These are phyloP conservation scores for Agrotis exclamationis DNA, from an alignment of 2,888 invertebrate species.

Conservation along the genomic window DNA sequence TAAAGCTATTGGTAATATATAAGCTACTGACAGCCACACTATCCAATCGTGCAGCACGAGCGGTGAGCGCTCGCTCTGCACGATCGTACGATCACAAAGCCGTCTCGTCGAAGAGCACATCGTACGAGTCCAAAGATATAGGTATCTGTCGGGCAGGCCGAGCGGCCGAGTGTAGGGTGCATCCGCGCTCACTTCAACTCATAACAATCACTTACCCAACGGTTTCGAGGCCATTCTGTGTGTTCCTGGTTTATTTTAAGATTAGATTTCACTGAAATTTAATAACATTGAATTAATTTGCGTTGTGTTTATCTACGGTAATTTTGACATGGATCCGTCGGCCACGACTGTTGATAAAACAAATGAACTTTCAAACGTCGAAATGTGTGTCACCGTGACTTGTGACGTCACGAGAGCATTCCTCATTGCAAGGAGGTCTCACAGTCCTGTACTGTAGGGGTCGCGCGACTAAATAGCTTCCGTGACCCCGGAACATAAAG, in stretches of 20 bases:
- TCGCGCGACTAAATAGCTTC: no score
- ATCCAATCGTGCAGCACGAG: no score
- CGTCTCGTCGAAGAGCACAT: no score
- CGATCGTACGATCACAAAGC: no score
- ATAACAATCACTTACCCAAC: constrained; percentile 72
- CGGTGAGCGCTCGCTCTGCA: no score
- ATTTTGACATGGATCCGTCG: constrained; percentile 73
- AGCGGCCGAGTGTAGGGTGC: background rate
- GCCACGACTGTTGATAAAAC: constrained; percentile 68
- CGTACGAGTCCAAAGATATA: no score
- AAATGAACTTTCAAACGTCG: constrained; percentile 69
- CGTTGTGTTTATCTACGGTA: constrained; percentile 60
- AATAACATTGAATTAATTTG: constrained; percentile 66
- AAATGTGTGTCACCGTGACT: constrained; percentile 31
- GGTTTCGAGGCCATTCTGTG: constrained; percentile 76
- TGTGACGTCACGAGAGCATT: background rate
- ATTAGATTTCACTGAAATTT: constrained; percentile 74
- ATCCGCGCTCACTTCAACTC: background rate
- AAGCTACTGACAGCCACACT: no score
- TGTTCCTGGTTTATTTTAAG: constrained; percentile 47
- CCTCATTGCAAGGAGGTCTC: constrained; percentile 1
- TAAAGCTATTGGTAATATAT: no score
- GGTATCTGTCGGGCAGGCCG: no score
- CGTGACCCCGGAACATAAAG: no score
- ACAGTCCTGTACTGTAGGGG: no score